Percentiles rank a stretch among this genome's conserved stretches.
phyloP scores from a whole-genome alignment of 2,888 invertebrate species.

The Torymus aiolomorphi region DNA sequence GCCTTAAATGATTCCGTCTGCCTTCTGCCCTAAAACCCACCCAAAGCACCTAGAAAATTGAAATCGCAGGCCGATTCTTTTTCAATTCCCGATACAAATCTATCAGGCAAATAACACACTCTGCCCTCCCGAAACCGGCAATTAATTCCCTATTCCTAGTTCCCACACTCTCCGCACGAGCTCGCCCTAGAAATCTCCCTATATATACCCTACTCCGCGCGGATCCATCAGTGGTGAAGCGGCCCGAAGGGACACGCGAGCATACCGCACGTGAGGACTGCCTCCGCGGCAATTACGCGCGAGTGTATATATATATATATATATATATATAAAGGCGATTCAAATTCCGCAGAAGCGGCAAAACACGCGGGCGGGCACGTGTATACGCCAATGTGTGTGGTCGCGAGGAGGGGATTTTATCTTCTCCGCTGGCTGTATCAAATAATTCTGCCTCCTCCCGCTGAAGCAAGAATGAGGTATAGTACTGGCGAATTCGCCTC shows the following conservation, averaged over 20 bases:
- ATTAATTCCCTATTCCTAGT: constrained; percentile 19
- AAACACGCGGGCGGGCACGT: neutral
- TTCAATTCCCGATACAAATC: constrained; percentile 45
- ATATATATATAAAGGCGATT: constrained; percentile 9
- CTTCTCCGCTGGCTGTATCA: constrained; percentile 27
- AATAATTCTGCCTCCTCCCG: constrained; percentile 28
- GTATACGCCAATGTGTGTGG: constrained; percentile 43
- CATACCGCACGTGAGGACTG: constrained; percentile 19
- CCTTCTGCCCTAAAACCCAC: neutral
- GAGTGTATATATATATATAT: neutral
- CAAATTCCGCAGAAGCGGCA: constrained; percentile 36
- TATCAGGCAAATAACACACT: constrained; percentile 27
- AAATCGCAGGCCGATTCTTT: constrained; percentile 20
- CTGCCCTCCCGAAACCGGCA: neutral
- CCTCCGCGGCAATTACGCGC: constrained; percentile 12
- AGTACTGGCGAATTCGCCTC: neutral
- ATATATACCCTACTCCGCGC: neutral
- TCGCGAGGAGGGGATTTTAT: constrained; percentile 38
- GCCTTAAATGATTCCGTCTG: neutral
- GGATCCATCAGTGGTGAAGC: neutral
- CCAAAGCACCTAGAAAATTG: constrained; percentile 4
- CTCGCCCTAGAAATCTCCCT: too few relatives aligned
- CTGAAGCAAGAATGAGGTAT: neutral
- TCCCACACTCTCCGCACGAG: too few relatives aligned
- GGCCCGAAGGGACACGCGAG: constrained; percentile 34